These are phyloP conservation scores for Cosmia pyralina DNA, from an alignment of 2,888 invertebrate genomes.

Conservation along the genomic window DNA sequence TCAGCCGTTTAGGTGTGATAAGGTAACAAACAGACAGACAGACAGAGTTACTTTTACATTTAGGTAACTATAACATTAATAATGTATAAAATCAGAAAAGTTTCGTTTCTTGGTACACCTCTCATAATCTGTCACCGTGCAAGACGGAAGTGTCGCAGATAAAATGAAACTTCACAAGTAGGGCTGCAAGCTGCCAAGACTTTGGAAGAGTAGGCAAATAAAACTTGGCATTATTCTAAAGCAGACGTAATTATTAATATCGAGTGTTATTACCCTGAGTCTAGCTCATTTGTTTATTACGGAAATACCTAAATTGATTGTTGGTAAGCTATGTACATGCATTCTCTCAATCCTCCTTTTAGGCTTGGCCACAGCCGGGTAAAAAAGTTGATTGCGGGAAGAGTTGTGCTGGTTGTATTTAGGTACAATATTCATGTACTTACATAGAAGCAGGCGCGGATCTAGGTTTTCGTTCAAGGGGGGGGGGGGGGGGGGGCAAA, in stretches of 20 bases:
- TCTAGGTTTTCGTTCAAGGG: no score
- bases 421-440: no score
- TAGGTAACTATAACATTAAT: no score
- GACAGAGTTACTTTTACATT: not conserved
- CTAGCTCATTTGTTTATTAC: conserved; percentile 9
- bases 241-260: conserved; percentile 31
- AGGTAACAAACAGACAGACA: not conserved
- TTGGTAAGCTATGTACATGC: no score
- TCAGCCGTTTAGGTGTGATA: not conserved
- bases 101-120: not conserved
- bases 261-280: conserved; percentile 35
- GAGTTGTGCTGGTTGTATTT: no score
- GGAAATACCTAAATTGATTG: not conserved
- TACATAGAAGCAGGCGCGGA: no score
- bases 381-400: not conserved
- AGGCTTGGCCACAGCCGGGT: not conserved
- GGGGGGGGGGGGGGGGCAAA: no score
- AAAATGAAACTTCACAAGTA: conserved; percentile 78
- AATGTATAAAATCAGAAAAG: not conserved
- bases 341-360: no score
- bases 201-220: conserved; percentile 40
- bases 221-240: conserved; percentile 58
- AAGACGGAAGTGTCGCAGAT: conserved; percentile 57
- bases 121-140: conserved; percentile 8
- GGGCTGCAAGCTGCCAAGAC: conserved; percentile 64